These are phyloP conservation scores for Borostomias antarcticus DNA, from an alignment of 2,797 vertebrate species.

Conservation along the genomic window DNA sequence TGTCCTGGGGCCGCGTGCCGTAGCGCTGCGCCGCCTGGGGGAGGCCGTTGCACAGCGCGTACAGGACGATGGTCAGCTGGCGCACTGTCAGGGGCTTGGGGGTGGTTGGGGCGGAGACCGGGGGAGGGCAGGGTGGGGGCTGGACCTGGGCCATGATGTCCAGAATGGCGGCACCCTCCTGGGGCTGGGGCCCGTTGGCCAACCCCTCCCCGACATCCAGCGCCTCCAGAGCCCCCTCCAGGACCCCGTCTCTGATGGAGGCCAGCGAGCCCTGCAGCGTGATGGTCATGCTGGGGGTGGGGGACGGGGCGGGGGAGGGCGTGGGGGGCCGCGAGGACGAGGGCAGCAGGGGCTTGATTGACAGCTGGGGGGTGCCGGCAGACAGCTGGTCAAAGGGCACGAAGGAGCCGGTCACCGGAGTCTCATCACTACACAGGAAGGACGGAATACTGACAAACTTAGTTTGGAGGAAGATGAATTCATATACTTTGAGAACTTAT, in stretches of 20 bases:
- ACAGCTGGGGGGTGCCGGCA: slow-evolving; percentile 44
- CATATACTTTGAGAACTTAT: too few relatives aligned
- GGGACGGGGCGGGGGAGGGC: neutral
- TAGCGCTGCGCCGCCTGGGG: slow-evolving; percentile 73
- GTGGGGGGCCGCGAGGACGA: slow-evolving; percentile 4
- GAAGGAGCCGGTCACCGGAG: slow-evolving; percentile 43
- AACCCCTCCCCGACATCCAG: neutral
- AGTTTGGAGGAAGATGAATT: neutral
- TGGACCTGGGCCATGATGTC: neutral
- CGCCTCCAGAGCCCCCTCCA: neutral
- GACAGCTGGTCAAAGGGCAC: slow-evolving; percentile 55
- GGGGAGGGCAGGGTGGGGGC: neutral
- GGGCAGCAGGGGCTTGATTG: slow-evolving; percentile 42
- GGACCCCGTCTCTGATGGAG: neutral
- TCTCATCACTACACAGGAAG: too few relatives aligned
- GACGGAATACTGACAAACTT: neutral
- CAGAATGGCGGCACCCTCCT: neutral
- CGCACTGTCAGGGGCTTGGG: slow-evolving; percentile 59
- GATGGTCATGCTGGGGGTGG: slow-evolving; percentile 54
- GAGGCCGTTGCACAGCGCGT: slow-evolving; percentile 79
- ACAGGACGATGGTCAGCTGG: slow-evolving; percentile 80
- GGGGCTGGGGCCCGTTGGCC: neutral
- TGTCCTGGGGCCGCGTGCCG: slow-evolving; percentile 54
- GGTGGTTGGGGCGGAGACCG: neutral
- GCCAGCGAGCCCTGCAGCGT: slow-evolving; percentile 34